Percentiles rank a stretch among this genome's conserved stretches.
phyloP scores from a whole-genome alignment of 2,113 vertebrate genomes.

The Strigops habroptila region DNA sequence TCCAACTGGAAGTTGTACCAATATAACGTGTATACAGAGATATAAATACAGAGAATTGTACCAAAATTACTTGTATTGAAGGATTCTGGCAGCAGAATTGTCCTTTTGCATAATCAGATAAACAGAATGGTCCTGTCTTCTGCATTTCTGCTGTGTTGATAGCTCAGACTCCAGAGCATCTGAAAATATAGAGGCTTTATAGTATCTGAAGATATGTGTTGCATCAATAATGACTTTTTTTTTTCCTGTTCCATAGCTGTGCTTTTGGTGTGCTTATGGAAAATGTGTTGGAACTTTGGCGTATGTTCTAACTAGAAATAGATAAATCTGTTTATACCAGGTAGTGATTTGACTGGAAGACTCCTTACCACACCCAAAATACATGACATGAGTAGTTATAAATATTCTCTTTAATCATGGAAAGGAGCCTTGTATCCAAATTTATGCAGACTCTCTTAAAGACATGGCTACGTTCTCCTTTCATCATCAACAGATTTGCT shows the following conservation, averaged over 20 bases:
- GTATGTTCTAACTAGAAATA: conserved; percentile 8
- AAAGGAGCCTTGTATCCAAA: conserved; percentile 46
- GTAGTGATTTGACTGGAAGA: background rate
- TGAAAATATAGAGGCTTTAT: background rate
- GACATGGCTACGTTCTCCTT: conserved; percentile 13
- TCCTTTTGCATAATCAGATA: background rate
- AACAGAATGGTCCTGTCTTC: background rate
- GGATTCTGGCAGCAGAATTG: background rate
- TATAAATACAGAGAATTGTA: background rate
- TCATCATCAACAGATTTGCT: conserved; percentile 40
- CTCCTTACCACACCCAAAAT: conserved; percentile 35
- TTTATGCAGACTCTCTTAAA: conserved; percentile 55
- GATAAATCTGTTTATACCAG: background rate
- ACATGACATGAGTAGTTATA: conserved; percentile 24
- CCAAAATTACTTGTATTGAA: background rate
- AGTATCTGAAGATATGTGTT: background rate
- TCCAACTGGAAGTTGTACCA: background rate
- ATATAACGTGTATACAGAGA: background rate
- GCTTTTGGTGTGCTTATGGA: background rate
- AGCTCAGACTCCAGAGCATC: background rate
- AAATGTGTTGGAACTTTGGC: background rate
- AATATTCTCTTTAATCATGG: conserved; percentile 61
- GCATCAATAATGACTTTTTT: background rate
- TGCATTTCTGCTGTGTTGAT: background rate
- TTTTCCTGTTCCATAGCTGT: background rate